These are phyloP conservation scores for Nasua narica DNA, from an alignment of 2,797 vertebrate genomes.

Conservation along the genomic window DNA sequence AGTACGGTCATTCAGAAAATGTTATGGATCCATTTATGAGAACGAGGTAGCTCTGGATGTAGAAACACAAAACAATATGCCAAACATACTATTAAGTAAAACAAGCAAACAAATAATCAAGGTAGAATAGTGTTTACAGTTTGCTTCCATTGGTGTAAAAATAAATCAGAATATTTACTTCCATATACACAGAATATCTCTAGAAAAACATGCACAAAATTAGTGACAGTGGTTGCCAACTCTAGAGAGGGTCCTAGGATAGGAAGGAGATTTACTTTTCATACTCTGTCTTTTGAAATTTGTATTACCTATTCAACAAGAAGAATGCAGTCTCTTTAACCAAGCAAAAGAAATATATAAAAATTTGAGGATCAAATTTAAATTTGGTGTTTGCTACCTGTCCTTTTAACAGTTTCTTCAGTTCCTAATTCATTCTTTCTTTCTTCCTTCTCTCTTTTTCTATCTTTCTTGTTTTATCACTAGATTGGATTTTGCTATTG, in stretches of 20 bases:
- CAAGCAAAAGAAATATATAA: neutral
- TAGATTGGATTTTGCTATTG: neutral
- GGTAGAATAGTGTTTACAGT: neutral
- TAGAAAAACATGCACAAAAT: neutral
- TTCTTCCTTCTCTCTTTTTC: neutral
- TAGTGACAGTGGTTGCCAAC: neutral
- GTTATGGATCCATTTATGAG: neutral
- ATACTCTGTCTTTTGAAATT: neutral
- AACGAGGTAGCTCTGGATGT: neutral
- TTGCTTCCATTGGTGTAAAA: neutral
- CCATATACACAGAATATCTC: neutral
- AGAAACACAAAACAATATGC: neutral
- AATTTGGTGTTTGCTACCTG: neutral
- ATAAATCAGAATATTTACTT: neutral
- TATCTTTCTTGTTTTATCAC: neutral
- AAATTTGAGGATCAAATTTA: neutral
- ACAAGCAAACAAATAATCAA: neutral
- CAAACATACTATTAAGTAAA: neutral
- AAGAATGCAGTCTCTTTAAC: neutral
- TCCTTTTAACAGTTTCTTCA: neutral
- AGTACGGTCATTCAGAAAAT: neutral
- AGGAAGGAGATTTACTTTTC: neutral
- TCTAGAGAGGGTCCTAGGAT: neutral
- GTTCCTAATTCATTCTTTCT: neutral
- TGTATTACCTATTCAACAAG: neutral